Evolutionary conservation across 1,140 invertebrate genomes (phyloP).

Genomic region (Diplogasteroides magnus): DNA sequence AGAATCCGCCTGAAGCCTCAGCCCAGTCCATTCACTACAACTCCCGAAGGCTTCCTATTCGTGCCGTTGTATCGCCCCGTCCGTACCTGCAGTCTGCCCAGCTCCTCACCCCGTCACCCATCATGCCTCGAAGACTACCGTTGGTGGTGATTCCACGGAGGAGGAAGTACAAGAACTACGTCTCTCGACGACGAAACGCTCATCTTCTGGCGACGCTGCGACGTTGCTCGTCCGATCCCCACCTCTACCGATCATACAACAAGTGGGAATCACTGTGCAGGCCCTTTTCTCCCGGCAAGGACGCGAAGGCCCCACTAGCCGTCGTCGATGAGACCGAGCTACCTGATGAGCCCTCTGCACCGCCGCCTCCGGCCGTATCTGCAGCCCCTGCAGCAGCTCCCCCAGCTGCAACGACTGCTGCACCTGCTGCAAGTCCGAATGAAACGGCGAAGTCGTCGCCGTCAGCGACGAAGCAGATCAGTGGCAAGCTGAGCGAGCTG

Average conservation of each 20-base stretch:
- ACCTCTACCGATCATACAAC: constrained; percentile 36
- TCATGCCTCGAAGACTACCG: constrained; percentile 24
- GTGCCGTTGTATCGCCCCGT: constrained; percentile 23
- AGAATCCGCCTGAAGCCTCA: too few relatives aligned
- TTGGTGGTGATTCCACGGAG: constrained; percentile 35
- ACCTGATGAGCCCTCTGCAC: neutral
- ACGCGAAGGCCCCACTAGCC: neutral
- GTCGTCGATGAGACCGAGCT: neutral
- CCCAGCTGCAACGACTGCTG: neutral
- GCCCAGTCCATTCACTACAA: constrained; percentile 25
- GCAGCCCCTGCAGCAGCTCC: constrained; percentile 7
- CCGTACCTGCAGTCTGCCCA: constrained; percentile 28
- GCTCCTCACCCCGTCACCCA: constrained; percentile 22
- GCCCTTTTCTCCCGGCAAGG: constrained; percentile 13
- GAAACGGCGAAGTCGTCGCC: neutral
- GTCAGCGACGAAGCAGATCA: constrained; percentile 11
- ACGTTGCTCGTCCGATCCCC: constrained; percentile 30
- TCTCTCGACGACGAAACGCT: constrained; percentile 32
- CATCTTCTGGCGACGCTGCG: constrained; percentile 33
- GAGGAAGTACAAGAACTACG: constrained; percentile 37
- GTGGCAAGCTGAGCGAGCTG: constrained; percentile 15
- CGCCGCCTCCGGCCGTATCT: constrained; percentile 1
- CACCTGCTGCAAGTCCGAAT: constrained; percentile 6
- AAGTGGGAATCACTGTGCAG: constrained; percentile 32
- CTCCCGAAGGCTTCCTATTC: constrained; percentile 32